These are phyloP conservation scores for Grallaria varia DNA, from an alignment of 2,113 vertebrate species.

Conservation along the genomic window DNA sequence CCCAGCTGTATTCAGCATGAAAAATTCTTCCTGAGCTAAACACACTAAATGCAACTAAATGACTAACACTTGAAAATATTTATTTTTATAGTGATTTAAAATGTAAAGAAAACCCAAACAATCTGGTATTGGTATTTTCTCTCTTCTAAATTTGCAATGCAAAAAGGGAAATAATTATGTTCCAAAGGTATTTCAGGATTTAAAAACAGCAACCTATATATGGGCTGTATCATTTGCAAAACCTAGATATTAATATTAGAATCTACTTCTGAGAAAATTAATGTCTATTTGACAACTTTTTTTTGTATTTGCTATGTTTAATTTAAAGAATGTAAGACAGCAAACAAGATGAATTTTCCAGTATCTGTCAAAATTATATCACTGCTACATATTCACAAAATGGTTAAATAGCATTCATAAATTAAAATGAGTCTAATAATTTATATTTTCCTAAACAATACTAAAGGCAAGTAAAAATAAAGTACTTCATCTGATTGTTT, in stretches of 20 bases:
- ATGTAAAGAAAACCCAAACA: background rate
- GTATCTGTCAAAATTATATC: constrained; percentile 32
- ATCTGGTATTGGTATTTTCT: background rate
- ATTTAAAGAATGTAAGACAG: background rate
- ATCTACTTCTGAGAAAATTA: background rate
- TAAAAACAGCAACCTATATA: background rate
- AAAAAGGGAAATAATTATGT: background rate
- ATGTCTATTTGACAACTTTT: background rate
- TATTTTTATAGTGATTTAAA: background rate
- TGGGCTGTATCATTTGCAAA: background rate
- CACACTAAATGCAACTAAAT: background rate
- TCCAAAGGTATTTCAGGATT: background rate
- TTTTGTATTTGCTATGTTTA: background rate
- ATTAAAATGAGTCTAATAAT: constrained; percentile 37
- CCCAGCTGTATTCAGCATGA: background rate
- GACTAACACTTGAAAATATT: background rate
- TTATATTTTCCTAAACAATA: constrained; percentile 9
- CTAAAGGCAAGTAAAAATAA: constrained; percentile 27
- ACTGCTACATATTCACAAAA: background rate
- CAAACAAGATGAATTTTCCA: constrained; percentile 21
- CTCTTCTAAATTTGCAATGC: background rate
- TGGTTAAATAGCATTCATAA: constrained; percentile 36
- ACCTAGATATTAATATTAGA: constrained; percentile 10
- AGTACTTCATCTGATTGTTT: background rate
- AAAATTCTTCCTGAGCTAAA: background rate